Evolutionary conservation across 2,797 vertebrate genomes (phyloP).

Genomic region (Pseudocheirus occidentalis): DNA sequence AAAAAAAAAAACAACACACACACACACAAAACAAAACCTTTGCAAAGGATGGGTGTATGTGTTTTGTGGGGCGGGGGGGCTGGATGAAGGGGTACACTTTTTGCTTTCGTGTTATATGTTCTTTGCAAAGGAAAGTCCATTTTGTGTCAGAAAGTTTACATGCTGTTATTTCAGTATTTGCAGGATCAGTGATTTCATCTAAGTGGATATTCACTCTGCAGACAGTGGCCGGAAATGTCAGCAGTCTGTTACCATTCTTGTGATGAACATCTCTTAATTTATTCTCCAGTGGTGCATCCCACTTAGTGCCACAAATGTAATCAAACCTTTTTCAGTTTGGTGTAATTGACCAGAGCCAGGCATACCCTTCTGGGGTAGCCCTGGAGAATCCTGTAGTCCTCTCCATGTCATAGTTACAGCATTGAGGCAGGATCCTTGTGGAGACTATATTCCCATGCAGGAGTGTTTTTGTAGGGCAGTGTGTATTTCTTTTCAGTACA

Average conservation of each 20-base stretch:
- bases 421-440: neutral
- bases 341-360: neutral
- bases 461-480: neutral
- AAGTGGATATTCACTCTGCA: neutral
- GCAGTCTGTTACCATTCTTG: neutral
- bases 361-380: neutral
- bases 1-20: neutral
- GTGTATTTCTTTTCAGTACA: neutral
- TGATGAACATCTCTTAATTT: neutral
- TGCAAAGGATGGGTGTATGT: neutral
- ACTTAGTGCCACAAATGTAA: neutral
- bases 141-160: neutral
- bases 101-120: neutral
- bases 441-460: neutral
- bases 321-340: neutral
- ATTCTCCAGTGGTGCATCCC: neutral
- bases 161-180: neutral
- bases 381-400: neutral
- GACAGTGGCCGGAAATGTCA: neutral
- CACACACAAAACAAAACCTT: neutral
- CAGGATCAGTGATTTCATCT: neutral
- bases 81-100: neutral
- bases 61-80: neutral
- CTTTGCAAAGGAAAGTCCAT: neutral
- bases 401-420: neutral